Percentiles rank a stretch among this genome's conserved stretches.
Evolutionary conservation across 2,888 invertebrate genomes (phyloP).

Genomic region (Calameuta idolon): DNA sequence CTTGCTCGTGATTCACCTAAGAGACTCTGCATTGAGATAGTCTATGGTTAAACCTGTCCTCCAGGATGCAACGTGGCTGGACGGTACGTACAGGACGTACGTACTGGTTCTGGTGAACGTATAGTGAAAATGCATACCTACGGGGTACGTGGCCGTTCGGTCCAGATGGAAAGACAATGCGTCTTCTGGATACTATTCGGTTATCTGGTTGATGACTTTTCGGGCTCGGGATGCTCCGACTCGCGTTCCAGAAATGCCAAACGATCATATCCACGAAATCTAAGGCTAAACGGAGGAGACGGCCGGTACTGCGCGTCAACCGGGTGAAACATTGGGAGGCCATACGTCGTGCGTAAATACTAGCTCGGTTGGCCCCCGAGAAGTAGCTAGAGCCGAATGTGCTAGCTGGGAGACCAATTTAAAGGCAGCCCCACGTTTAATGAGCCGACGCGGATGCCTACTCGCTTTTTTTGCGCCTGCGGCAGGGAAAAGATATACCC

Average conservation of each 20-base stretch:
- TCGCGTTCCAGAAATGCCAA: neutral
- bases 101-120: neutral
- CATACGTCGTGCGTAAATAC: conserved; percentile 63
- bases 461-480: conserved; percentile 61
- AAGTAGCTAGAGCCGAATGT: conserved; percentile 16
- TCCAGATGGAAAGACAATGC: neutral
- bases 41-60: neutral
- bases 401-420: conserved; percentile 56
- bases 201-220: neutral
- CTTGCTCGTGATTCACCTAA: neutral
- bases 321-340: conserved; percentile 26
- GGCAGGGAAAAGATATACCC: conserved; percentile 6
- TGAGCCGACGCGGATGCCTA: conserved; percentile 65
- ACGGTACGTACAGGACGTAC: no score
- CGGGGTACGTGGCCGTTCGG: neutral
- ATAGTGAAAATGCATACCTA: neutral
- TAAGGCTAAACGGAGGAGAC: conserved; percentile 3
- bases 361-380: conserved; percentile 28
- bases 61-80: neutral
- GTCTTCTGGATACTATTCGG: neutral
- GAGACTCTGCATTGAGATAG: neutral
- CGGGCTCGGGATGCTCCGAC: neutral
- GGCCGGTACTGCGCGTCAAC: conserved; percentile 18
- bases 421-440: conserved; percentile 62
- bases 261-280: conserved; percentile 1